A percentile compares a stretch with the other conserved stretches of the same genome.
These are phyloP conservation scores for Sarotherodon lohbergeri DNA, from an alignment of 2,113 vertebrate species.

Conservation along the genomic window DNA sequence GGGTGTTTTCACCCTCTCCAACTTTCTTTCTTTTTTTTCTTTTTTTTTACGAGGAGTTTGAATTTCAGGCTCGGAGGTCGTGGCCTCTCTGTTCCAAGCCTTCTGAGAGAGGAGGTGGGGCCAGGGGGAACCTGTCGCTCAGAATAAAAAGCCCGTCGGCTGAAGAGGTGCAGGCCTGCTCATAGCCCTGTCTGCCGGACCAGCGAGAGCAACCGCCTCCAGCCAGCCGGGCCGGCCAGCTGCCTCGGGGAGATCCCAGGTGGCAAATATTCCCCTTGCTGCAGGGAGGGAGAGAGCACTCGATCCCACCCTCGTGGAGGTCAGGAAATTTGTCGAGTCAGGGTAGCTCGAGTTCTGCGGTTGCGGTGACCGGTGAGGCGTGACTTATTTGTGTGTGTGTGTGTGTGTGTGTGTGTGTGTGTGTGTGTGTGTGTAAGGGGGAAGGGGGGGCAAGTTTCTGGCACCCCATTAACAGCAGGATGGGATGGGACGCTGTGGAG, in stretches of 20 bases:
- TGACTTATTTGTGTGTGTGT: background rate
- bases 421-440: background rate
- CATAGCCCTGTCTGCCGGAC: conserved; percentile 18
- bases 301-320: conserved; percentile 12
- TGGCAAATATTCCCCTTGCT: conserved; percentile 41
- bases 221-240: background rate
- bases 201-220: conserved; percentile 11
- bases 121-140: conserved; percentile 54
- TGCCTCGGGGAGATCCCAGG: conserved; percentile 48
- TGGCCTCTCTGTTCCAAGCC: conserved; percentile 45
- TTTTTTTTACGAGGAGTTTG: conserved; percentile 40
- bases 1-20: conserved; percentile 31
- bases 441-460: background rate
- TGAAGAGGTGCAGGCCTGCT: conserved; percentile 62
- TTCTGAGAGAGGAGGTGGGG: conserved; percentile 50
- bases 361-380: conserved; percentile 17
- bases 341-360: background rate
- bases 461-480: conserved; percentile 62
- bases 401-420: background rate
- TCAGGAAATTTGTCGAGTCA: conserved; percentile 26
- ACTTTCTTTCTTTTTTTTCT: conserved; percentile 8
- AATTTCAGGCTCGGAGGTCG: conserved; percentile 56
- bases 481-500: conserved; percentile 32
- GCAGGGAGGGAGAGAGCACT: background rate
- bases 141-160: conserved; percentile 49